Conservation (phyloP, 2,888 invertebrate species). For the Nomada ferruginata region DNA sequence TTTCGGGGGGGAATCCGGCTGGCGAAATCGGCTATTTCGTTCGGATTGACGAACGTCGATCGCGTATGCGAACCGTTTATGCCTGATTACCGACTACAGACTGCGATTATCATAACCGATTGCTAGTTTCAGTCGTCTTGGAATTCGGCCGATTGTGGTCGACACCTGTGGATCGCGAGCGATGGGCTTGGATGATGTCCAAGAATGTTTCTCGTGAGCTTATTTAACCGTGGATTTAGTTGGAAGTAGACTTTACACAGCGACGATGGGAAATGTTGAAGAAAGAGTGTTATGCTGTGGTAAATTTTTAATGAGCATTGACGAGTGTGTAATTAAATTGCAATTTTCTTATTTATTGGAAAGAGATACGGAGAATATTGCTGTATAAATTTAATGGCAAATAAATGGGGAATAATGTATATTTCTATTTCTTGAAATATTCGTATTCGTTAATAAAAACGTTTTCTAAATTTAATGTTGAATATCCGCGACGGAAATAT, state of each 20-base stretch:
- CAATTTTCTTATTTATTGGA: conserved; percentile 14
- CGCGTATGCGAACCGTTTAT: conserved; percentile 31
- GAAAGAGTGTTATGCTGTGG: not conserved
- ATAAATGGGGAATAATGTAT: too few species aligned
- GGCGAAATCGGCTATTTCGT: conserved; percentile 46
- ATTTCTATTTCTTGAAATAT: conserved; percentile 20
- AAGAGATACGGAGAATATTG: too few species aligned
- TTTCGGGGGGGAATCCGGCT: conserved; percentile 48
- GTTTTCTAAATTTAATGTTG: not conserved
- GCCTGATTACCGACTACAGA: conserved; percentile 40
- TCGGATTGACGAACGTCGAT: conserved; percentile 62
- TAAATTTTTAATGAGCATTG: conserved; percentile 58
- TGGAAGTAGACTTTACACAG: too few species aligned
- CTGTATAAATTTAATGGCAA: too few species aligned
- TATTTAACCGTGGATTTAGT: too few species aligned
- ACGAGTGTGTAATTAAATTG: conserved; percentile 21
- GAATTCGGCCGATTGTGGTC: not conserved
- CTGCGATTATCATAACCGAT: conserved; percentile 52
- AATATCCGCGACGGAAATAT: conserved; percentile 41
- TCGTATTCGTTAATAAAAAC: not conserved
- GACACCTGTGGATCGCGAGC: conserved; percentile 58
- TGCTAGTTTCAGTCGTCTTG: not conserved
- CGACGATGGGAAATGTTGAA: not conserved
- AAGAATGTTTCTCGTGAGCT: not conserved
- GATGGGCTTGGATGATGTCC: not conserved